Evolutionary conservation across 2,113 vertebrate genomes (phyloP).

Genomic region (Prionailurus viverrinus): DNA sequence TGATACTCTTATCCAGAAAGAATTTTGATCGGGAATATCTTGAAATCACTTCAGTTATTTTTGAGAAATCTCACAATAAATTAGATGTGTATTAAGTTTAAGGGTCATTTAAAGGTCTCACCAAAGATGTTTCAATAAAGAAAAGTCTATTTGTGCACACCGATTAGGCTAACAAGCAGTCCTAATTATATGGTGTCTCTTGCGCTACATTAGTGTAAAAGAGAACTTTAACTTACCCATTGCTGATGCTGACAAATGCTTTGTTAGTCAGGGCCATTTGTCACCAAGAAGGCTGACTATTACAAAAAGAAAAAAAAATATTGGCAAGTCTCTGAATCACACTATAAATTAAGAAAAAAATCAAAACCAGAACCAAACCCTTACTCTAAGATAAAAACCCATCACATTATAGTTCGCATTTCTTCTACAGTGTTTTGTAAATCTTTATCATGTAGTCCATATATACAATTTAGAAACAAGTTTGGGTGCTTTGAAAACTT

Average conservation of each 20-base stretch:
- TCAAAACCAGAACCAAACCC: neutral
- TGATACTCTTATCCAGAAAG: neutral
- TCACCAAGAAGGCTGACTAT: neutral
- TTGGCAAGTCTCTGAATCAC: neutral
- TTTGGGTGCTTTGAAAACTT: neutral
- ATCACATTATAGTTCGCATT: neutral
- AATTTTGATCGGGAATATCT: neutral
- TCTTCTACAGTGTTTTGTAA: neutral
- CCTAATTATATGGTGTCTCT: neutral
- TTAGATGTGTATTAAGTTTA: neutral
- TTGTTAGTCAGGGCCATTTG: neutral
- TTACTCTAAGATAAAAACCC: neutral
- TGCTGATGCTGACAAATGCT: neutral
- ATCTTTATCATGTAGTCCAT: conserved; percentile 31
- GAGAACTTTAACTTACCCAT: neutral
- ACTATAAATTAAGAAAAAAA: conserved; percentile 24
- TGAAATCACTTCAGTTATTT: conserved; percentile 40
- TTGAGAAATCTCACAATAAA: conserved; percentile 10
- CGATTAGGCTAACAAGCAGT: neutral
- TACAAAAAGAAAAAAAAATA: neutral
- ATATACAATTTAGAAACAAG: neutral
- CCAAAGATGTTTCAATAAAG: neutral
- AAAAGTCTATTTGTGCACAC: neutral
- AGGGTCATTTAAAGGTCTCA: neutral
- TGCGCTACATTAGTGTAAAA: neutral